Base-by-base conservation (phyloP, 2,113 vertebrate genomes). In the Pipa parva region DNA sequence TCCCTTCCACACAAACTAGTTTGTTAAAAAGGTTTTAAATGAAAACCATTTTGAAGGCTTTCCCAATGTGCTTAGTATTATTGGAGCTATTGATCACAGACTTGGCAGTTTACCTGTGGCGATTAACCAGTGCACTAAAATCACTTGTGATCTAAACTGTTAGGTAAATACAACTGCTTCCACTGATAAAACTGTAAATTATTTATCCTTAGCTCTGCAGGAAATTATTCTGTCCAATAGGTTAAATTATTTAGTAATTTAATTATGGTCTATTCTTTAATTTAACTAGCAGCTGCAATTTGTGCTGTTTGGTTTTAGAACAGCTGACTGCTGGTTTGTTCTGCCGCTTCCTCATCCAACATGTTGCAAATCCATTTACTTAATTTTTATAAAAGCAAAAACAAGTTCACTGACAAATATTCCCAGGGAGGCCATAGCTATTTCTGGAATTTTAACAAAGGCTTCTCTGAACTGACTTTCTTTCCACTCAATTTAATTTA, bases 361-460 rank as follows among this genome's bases (percentile, higher is more conserved):
- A 51, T 68, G 6, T 65, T 73, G 76, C 65, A 73, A 77, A 50
- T 0, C 17, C 20, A 11, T 73, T 74, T 48, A 76, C 75, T 83
- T 73, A 71, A 71, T 77, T 80, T 72, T 75, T 63, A 21, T 58
- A 64, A 46, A n/a, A 46, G 36, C 60, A 64, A 72, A 75, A 73
- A 37, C 61, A 63, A 22, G 20, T 70, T 64, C 46, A 78, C 36
- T 36, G 73, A 58, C 55, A 69, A 59, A 73, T 69, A 66, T 63
- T 72, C 79, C 78, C 79, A 0, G 3, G 63, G 79, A 75, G 68
- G 72, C 61, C 65, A 0, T 63, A 74, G 77, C 75, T 76, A 78
- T 76, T 63, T 71, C 39, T 71, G 72, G 63, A 69, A 39, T 75
- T 70, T 77, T 55, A 57, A 25, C 13, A 33, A 3, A n/a, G 63